Base-by-base conservation (phyloP, 2,797 vertebrate genomes). In the Acomys russatus region DNA sequence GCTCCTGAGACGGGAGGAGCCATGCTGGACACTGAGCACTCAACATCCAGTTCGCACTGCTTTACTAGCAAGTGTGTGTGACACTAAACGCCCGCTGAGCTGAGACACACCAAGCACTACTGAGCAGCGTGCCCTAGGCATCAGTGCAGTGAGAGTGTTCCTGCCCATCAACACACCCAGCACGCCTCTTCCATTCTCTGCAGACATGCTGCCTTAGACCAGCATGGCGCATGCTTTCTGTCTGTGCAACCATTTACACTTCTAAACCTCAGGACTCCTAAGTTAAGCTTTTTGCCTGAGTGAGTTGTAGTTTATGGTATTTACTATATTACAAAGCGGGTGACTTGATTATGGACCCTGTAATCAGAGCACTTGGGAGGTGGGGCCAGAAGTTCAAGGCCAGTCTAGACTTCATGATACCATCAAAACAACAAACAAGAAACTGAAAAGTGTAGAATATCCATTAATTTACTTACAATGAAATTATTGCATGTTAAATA, bases 81-180 rank as follows among this genome's bases (percentile, higher is more conserved):
- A 92, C 96, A 96, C 94, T 94, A 68, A 93, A 63, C 96, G 94
- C 94, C 97, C 96, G 98, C 98, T 98, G 98, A 98, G 64, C 35
- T 9, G 74, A 97, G 94, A 98, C 98, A 98, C 97, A 98, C 97
- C 95, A 0, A 94, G 98, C 89, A 97, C 98, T 98, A 98, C 98
- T 98, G 97, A 94, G 5, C 66, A 96, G 77, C 44, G 86, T 92
- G 95, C 28, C 92, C 92, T 94, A 9, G 87, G 96, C 97, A 96
- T 97, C 96, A 88, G 90, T 94, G 98, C 98, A 99, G 98, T 89
- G 97, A 78, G 28, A 74, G 96, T 89, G 98, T 98, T 98, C 96
- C 97, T 98, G 97, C 98, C 83, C 89, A 35, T 94, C 97, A 44
- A 97, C 97, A 98, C 97, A 88, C 96, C 88, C 30, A 78, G 95